Percentiles rank a stretch among this genome's conserved stretches.
phyloP scores from a whole-genome alignment of 2,797 vertebrate species.

The Diplodus puntazzo region DNA sequence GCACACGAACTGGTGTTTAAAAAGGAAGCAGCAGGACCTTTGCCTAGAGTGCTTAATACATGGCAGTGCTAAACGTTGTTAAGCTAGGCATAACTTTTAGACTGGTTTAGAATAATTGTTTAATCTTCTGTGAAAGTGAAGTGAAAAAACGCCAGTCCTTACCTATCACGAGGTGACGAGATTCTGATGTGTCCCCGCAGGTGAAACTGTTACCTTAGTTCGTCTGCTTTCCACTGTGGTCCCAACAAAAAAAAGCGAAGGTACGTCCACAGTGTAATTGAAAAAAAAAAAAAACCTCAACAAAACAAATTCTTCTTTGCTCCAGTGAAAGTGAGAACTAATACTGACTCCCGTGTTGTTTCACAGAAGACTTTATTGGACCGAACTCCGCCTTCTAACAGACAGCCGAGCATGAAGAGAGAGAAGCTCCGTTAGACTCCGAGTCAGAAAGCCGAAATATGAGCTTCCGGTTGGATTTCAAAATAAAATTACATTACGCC shows the following conservation, averaged over 20 bases:
- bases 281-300: no score
- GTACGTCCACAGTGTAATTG: background rate
- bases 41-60: no score
- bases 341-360: background rate
- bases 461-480: constrained; percentile 35
- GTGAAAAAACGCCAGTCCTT: constrained; percentile 4
- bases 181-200: constrained; percentile 14
- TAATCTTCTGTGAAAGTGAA: background rate
- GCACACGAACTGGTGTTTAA: background rate
- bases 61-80: background rate
- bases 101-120: background rate
- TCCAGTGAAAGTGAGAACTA: constrained; percentile 8
- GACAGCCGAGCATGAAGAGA: constrained; percentile 7
- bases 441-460: fast-evolving
- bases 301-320: background rate
- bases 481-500: constrained; percentile 38
- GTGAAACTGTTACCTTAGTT: constrained; percentile 32
- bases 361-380: constrained; percentile 49
- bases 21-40: background rate
- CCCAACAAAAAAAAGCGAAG: background rate
- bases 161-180: constrained; percentile 35
- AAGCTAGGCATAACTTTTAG: fast-evolving
- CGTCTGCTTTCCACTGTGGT: background rate
- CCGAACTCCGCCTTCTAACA: constrained; percentile 71
- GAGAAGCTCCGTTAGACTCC: fast-evolving